Evolutionary conservation across 2,113 vertebrate genomes (phyloP).

Genomic region (Megalops atlanticus): DNA sequence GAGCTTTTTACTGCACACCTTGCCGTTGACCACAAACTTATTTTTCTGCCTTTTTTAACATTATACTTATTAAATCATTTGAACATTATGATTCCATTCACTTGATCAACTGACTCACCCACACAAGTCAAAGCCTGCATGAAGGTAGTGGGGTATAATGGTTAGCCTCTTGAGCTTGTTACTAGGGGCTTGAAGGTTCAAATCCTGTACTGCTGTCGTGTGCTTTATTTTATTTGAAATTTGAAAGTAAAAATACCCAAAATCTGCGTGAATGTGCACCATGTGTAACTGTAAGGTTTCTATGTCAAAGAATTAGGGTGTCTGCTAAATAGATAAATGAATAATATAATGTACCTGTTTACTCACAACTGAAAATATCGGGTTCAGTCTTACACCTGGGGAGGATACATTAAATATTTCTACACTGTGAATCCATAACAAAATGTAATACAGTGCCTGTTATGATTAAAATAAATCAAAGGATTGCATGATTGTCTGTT

Average conservation of each 20-base stretch:
- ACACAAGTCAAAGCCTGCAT: no score
- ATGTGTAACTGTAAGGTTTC: neutral
- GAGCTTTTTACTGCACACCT: conserved; percentile 18
- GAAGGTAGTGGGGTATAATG: no score
- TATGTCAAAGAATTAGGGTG: neutral
- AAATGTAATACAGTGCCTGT: neutral
- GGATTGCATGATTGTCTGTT: neutral
- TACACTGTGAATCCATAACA: neutral
- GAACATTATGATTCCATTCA: neutral
- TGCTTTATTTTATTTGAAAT: no score
- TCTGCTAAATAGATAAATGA: neutral
- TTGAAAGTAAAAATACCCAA: neutral
- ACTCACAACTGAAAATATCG: neutral
- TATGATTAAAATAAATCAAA: neutral
- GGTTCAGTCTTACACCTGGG: neutral
- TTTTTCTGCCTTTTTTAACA: neutral
- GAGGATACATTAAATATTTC: neutral
- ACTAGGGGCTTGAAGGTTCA: no score
- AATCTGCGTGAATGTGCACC: neutral
- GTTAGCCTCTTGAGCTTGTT: no score
- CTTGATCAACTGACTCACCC: neutral
- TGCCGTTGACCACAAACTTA: neutral
- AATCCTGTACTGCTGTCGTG: no score
- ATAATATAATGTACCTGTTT: conserved; percentile 10
- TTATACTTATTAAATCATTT: neutral